Evolutionary conservation across 2,888 invertebrate species (phyloP).

Genomic region (Carcina quercana): DNA sequence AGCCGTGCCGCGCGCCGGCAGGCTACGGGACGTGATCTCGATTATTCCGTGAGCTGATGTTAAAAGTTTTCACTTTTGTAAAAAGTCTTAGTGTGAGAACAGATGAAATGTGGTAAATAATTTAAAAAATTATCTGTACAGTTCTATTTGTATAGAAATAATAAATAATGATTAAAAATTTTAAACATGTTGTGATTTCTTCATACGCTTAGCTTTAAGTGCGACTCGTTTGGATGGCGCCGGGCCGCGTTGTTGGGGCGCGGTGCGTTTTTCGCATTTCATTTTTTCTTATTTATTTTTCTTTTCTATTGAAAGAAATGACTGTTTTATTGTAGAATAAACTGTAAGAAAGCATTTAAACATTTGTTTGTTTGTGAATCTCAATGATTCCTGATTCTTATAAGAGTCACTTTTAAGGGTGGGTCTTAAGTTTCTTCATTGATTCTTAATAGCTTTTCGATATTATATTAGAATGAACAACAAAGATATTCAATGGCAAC

Average conservation of each 20-base stretch:
- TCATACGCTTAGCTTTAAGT: constrained; percentile 55
- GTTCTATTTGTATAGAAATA: constrained; percentile 77
- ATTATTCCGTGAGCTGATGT: constrained; percentile 65
- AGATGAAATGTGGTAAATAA: constrained; percentile 70
- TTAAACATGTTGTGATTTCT: constrained; percentile 69
- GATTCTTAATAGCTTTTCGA: no score
- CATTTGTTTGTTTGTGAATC: constrained; percentile 41
- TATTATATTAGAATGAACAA: no score
- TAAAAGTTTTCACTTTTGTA: constrained; percentile 76
- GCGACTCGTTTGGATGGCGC: constrained; percentile 25
- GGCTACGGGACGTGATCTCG: constrained; percentile 48
- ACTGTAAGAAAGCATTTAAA: constrained; percentile 59
- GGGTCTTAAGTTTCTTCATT: no score
- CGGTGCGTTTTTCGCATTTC: constrained; percentile 46
- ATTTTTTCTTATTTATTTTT: constrained; percentile 46
- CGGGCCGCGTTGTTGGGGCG: constrained; percentile 31
- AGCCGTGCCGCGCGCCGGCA: constrained; percentile 4
- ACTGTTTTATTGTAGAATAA: constrained; percentile 72
- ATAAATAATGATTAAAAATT: constrained; percentile 73
- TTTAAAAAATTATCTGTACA: constrained; percentile 75
- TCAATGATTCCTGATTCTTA: no score
- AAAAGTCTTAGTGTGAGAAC: constrained; percentile 71
- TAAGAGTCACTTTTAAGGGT: no score
- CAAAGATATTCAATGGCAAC: no score
- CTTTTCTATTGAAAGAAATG: constrained; percentile 59